These are phyloP conservation scores for Leptothorax acervorum DNA, from an alignment of 2,888 invertebrate species.

Conservation along the genomic window DNA sequence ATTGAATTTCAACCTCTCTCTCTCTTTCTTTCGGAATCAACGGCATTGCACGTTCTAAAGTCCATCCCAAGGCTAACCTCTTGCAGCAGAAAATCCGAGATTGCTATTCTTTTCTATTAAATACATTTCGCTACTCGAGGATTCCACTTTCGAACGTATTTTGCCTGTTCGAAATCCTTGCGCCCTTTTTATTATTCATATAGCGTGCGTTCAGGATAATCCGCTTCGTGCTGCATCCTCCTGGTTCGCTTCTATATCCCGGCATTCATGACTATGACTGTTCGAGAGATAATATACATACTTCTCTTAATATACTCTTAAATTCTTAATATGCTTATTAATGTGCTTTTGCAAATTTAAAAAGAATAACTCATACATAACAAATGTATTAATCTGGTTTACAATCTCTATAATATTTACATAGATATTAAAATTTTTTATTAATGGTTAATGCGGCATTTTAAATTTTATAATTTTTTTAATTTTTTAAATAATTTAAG, in stretches of 20 bases:
- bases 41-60: constrained; percentile 43
- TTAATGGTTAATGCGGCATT: background rate
- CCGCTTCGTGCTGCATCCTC: background rate
- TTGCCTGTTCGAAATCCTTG: background rate
- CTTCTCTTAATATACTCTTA: background rate
- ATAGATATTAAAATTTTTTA: background rate
- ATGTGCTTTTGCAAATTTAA: background rate
- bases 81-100: constrained; percentile 48
- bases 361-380: background rate
- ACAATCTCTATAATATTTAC: background rate
- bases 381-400: background rate
- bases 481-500: background rate
- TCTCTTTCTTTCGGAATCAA: constrained; percentile 27
- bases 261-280: constrained; percentile 4
- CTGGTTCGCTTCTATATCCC: background rate
- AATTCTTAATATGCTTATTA: background rate
- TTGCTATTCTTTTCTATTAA: constrained; percentile 45
- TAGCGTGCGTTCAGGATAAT: constrained; percentile 19
- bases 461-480: no score
- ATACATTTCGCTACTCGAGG: constrained; percentile 25
- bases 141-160: constrained; percentile 16
- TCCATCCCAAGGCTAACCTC: constrained; percentile 40
- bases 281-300: constrained; percentile 7
- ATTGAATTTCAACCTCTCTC: constrained; percentile 43
- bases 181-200: constrained; percentile 35